Conservation (phyloP, 2,797 vertebrate species). For the Enteromius radiatus region DNA sequence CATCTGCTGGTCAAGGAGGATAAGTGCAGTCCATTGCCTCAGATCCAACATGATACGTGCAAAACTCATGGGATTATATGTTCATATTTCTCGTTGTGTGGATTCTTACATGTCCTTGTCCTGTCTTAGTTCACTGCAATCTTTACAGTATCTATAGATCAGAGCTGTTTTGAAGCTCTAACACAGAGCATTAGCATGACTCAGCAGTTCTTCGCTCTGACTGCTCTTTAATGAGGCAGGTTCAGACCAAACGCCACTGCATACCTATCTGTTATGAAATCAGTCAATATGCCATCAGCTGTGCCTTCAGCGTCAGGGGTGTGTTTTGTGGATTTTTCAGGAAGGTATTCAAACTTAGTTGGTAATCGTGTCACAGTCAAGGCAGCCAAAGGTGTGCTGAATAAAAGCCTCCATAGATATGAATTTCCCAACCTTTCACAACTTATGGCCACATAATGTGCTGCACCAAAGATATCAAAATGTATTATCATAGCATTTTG, state of each 20-base stretch:
- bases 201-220: background rate
- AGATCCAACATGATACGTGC: background rate
- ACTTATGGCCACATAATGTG: background rate
- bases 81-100: slow-evolving; percentile 3
- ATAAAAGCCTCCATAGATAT: slow-evolving; percentile 17
- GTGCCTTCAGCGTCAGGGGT: slow-evolving; percentile 13
- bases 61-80: background rate
- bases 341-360: background rate
- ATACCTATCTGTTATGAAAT: background rate
- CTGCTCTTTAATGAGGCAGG: background rate
- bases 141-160: background rate
- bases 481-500: background rate
- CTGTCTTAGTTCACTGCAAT: background rate
- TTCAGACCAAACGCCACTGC: slow-evolving; percentile 1
- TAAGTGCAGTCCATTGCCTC: background rate
- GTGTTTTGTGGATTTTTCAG: slow-evolving; percentile 9
- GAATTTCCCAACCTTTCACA: background rate
- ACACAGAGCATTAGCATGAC: background rate
- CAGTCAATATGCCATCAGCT: background rate
- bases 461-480: background rate
- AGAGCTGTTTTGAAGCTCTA: background rate
- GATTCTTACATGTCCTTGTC: background rate
- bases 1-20: slow-evolving; percentile 24
- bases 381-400: background rate
- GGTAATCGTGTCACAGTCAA: background rate